Base-by-base conservation (phyloP, 2,113 vertebrate genomes). In the Neomonachus schauinslandi region DNA sequence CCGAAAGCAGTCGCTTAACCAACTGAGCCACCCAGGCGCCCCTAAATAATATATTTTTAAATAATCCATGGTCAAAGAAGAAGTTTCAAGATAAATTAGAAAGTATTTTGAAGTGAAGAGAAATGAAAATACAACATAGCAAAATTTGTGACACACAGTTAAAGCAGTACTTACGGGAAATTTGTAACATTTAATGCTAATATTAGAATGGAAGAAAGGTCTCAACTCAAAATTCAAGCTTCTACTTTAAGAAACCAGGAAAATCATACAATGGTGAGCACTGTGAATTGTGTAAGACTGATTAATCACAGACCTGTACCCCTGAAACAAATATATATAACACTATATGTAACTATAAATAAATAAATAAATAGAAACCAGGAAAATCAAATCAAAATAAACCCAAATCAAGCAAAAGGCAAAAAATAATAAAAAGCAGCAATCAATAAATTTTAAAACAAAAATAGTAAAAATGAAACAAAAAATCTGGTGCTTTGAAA, bases 91-190 rank as follows among this genome's bases (percentile, higher is more conserved):
- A 61, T 55, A 42, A 84, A 92, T 81, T 46, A 55, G 11, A 81
- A 95, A 91, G 82, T 87, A 87, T 36, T 96, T 63, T 77, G 13
- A 82, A 88, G 7, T 51, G 8, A 21, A 51, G 3, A 33, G 86
- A 96, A 95, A 49, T 80, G 7, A 91, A 97, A 93, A 63, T 33
- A 22, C 18, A 93, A 33, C 49, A 76, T 8, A 76, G 13, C n/a
- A 69, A 63, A 81, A 28, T 67, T 63, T 87, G 33, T 88, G 18
- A 39, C 31, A 59, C 57, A 11, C 2, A 93, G 53, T 77, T 82
- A 93, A 71, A 88, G 6, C 33, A 67, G 33, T 18, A 31, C 7
- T 87, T 59, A 4, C 31, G 46, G 31, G 3, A 95, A 91, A 79
- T 76, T 19, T 46, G 14, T 33, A 94, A 82, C 26, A 81, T 36